Evolutionary conservation across 2,888 invertebrate genomes (phyloP), one percentile per base, ranked within the genome.

Genomic region (Amblyjoppa proteus): DNA sequence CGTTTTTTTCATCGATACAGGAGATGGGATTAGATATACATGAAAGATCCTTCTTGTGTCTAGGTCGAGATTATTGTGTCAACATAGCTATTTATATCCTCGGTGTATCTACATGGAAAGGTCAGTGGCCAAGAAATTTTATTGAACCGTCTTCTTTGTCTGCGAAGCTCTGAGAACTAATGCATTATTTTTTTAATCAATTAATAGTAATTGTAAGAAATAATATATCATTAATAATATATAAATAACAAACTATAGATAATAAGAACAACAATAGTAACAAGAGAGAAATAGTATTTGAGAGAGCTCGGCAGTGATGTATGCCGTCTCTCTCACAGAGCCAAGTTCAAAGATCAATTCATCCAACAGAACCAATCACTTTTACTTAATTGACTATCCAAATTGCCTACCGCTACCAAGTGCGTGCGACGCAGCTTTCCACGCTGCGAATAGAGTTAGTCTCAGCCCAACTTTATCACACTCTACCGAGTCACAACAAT

Each of bases 11-110:
- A 7, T 4, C 11, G 41, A 13, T 11, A 16, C 45, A 13, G 28
- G 53, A 41, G 56, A 56, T 41, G 9, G 13, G 38, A 68, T 56
- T 38, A 16, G n/a, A 66, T 79, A 73, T 45, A 66, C 41, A 11
- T 41, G 34, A 79, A 61, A 16, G 31, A 64, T 28, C 45, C 41
- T 84, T 53, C 53, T 61, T 16, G 51, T 69, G 83, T 87, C 80
- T 84, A 81, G 84, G 85, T 83, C 76, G 80, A 85, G 85, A 87
- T 86, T 79, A 78, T 83, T 82, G 87, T 86, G 86, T 88, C 88
- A 80, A 83, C 64, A 68, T 61, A 41, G 74, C 88, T 88, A 88
- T 88, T 88, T 83, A 85, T 88, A 88, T 82, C 66, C 58, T 45
- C 31, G 0, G 64, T 53, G 25, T 74, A 77, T 64, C 58, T 68